Percentiles rank a stretch among this genome's conserved stretches.
Conservation (phyloP, 2,888 invertebrate species). For the Brassicogethes aeneus region DNA sequence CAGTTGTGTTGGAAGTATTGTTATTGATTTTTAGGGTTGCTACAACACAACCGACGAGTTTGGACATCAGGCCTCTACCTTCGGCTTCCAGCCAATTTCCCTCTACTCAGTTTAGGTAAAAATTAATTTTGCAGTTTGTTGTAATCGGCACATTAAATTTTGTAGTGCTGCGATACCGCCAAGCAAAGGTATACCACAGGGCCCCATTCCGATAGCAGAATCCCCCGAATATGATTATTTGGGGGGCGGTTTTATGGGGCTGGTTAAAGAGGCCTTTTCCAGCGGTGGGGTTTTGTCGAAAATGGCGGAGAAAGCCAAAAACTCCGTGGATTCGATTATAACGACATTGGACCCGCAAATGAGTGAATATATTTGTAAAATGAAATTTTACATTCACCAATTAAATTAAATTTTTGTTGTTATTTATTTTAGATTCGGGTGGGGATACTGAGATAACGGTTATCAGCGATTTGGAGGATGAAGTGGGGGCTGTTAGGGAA, state of each 20-base stretch:
- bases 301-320: conserved; percentile 69
- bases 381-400: no score
- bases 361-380: conserved; percentile 78
- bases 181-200: conserved; percentile 33
- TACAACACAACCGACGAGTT: conserved; percentile 9
- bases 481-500: conserved; percentile 67
- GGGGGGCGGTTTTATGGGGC: conserved; percentile 51
- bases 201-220: conserved; percentile 8
- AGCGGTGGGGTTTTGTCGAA: conserved; percentile 55
- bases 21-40: no score
- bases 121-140: no score
- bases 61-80: conserved; percentile 6
- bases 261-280: conserved; percentile 63
- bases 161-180: conserved; percentile 38
- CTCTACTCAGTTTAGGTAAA: conserved; percentile 37
- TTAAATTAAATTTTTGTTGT: conserved; percentile 4
- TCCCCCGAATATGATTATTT: no score
- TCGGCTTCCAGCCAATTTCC: conserved; percentile 25
- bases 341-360: conserved; percentile 85
- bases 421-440: conserved; percentile 57
- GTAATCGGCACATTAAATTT: no score
- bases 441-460: conserved; percentile 68
- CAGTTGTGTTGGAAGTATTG: no score
- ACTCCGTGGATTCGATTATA: conserved; percentile 75
- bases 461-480: conserved; percentile 67